phyloP scores from a whole-genome alignment of 2,113 vertebrate genomes.

The Garra rufa region DNA sequence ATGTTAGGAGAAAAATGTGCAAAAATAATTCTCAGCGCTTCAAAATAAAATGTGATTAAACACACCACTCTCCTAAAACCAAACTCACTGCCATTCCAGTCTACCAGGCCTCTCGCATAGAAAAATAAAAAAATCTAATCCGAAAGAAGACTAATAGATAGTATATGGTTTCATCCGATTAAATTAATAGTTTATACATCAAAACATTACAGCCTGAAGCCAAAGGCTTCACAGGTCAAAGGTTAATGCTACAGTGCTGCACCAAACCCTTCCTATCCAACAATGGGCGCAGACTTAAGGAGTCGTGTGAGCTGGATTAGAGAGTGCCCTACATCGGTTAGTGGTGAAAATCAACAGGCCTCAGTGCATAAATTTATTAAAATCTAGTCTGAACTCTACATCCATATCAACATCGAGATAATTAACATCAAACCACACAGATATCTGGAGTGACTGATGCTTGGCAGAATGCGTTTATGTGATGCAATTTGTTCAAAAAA shows the following conservation, averaged over 20 bases:
- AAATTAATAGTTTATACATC: slow-evolving; percentile 79
- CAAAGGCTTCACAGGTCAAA: slow-evolving; percentile 54
- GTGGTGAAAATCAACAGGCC: slow-evolving; percentile 48
- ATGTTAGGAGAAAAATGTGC: slow-evolving; percentile 37
- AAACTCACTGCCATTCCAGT: slow-evolving; percentile 71
- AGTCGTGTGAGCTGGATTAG: slow-evolving; percentile 35
- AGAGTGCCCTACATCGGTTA: slow-evolving; percentile 46
- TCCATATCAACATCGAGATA: slow-evolving; percentile 16
- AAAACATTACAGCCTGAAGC: slow-evolving; percentile 65
- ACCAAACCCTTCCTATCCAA: slow-evolving; percentile 63
- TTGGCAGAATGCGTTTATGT: neutral
- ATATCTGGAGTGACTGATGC: slow-evolving; percentile 4
- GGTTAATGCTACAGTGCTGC: slow-evolving; percentile 75
- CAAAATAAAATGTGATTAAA: slow-evolving; percentile 41
- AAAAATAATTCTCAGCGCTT: slow-evolving; percentile 23
- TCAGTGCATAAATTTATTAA: slow-evolving; percentile 64
- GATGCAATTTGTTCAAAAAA: neutral
- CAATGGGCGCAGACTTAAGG: slow-evolving; percentile 38
- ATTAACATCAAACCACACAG: slow-evolving; percentile 36
- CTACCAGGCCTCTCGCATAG: slow-evolving; percentile 72
- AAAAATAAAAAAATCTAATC: slow-evolving; percentile 73
- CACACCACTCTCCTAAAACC: slow-evolving; percentile 2
- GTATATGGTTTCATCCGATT: slow-evolving; percentile 73
- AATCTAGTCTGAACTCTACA: slow-evolving; percentile 54
- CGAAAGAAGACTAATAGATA: slow-evolving; percentile 64